Evolutionary conservation across 2,888 invertebrate genomes (phyloP).

Genomic region (Drosophila lacicola): DNA sequence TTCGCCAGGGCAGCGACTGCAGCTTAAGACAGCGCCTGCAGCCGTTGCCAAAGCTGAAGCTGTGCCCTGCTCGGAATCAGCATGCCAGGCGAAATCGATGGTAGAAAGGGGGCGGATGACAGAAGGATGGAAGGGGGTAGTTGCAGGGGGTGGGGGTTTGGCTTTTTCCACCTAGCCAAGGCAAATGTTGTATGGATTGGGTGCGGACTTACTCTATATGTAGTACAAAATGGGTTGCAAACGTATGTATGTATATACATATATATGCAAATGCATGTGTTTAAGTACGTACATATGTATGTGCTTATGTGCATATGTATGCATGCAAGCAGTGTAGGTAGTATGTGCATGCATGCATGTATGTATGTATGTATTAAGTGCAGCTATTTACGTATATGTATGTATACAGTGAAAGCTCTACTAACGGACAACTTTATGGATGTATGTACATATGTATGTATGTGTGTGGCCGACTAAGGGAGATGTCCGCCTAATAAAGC

Average conservation of each 20-base stretch:
- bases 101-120: no score
- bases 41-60: constrained; percentile 6
- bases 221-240: constrained; percentile 10
- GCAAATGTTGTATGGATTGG: constrained; percentile 40
- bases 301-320: not conserved
- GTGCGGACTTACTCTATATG: constrained; percentile 8
- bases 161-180: constrained; percentile 27
- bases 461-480: not conserved
- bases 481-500: no score
- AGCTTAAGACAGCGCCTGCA: constrained; percentile 25
- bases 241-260: no score
- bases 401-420: not conserved
- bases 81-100: constrained; percentile 45
- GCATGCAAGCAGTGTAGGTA: not conserved
- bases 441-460: constrained; percentile 4
- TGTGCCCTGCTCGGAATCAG: constrained; percentile 1
- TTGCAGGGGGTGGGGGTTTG: not conserved
- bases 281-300: not conserved
- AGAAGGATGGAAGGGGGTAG: not conserved
- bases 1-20: constrained; percentile 40
- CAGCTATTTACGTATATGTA: not conserved
- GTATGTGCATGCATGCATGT: not conserved
- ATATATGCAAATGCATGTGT: constrained; percentile 1
- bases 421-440: not conserved
- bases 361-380: not conserved